phyloP scores from a whole-genome alignment of 2,888 invertebrate genomes.

The Temnothorax unifasciatus region DNA sequence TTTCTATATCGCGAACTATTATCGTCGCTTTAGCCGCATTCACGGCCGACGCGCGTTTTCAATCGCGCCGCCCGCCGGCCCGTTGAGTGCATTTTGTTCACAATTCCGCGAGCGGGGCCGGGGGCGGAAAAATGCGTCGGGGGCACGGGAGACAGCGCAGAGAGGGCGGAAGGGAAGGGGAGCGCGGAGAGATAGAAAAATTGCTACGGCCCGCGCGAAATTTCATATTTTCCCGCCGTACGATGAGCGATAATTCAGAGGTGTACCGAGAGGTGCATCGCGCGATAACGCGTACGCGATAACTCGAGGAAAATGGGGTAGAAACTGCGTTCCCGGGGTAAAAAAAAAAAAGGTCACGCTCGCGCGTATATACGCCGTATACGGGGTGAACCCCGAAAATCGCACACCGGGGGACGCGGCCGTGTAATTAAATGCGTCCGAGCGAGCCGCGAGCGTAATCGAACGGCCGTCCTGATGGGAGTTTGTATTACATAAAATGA shows the following conservation, averaged over 20 bases:
- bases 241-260: constrained; percentile 72
- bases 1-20: constrained; percentile 75
- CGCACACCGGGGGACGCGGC: constrained; percentile 46
- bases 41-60: constrained; percentile 71
- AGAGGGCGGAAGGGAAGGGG: constrained; percentile 40
- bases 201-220: constrained; percentile 69
- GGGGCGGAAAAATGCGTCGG: neutral
- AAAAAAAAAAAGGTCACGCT: constrained; percentile 12
- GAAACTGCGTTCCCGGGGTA: constrained; percentile 45
- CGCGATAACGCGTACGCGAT: constrained; percentile 71
- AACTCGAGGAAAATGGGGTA: constrained; percentile 71
- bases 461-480: constrained; percentile 52
- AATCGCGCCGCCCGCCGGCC: constrained; percentile 71
- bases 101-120: constrained; percentile 60
- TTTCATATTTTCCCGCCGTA: constrained; percentile 74
- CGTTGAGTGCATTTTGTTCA: constrained; percentile 74
- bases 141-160: neutral
- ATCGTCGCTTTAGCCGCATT: constrained; percentile 74
- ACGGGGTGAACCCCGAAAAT: constrained; percentile 58
- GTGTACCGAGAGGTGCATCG: constrained; percentile 67
- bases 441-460: constrained; percentile 41
- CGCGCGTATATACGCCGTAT: constrained; percentile 22
- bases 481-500: constrained; percentile 46
- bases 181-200: constrained; percentile 63
- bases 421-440: constrained; percentile 52